Evolutionary conservation across 2,888 invertebrate species (phyloP), one percentile per base, ranked within the genome.

Genomic region (Trilocha varians): DNA sequence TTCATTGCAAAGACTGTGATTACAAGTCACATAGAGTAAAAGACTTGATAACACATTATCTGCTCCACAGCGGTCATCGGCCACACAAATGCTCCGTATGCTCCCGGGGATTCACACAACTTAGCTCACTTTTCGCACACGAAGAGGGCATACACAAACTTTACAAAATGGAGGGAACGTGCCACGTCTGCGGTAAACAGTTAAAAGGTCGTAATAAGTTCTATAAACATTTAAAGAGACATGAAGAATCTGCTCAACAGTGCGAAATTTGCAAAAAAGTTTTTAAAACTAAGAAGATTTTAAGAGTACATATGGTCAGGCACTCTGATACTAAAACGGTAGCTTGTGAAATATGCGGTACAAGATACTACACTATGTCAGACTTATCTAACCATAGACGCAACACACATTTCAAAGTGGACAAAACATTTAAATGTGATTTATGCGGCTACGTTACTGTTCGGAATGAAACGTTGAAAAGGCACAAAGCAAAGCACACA

Each of bases 311-410:
- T 36, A 69, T 80, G 67, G 50, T 57, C 37, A 48, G 83, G 11
- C 83, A 83, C 40, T 58, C 56, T 1, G 76, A 72, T 1, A 49
- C 69, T 0, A 78, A 72, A 44, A 55, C 65, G 0, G 77, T 48
- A 41, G 62, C 75, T 0, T 83, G 83, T 56, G 82, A 82, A 40
- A 55, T 55, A 11, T 84, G 83, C 50, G 72, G 76, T 0, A 60
- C 67, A 5, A 60, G 72, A 13, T 83, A 77, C 43, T 78, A 55
- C 39, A 75, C 78, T 0, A 38, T 54, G 1, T 55, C 66, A 0
- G 82, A 80, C 45, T 56, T 84, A 0, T 63, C 65, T 6, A 78
- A 73, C 36, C 83, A 83, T 38, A 67, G 53, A 42, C 53, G 59
- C 2, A 61, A 48, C 32, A 62, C 58, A 2, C 82, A 82, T 47